Evolutionary conservation across 2,888 invertebrate genomes (phyloP).

Genomic region (Cephus sareptanus): DNA sequence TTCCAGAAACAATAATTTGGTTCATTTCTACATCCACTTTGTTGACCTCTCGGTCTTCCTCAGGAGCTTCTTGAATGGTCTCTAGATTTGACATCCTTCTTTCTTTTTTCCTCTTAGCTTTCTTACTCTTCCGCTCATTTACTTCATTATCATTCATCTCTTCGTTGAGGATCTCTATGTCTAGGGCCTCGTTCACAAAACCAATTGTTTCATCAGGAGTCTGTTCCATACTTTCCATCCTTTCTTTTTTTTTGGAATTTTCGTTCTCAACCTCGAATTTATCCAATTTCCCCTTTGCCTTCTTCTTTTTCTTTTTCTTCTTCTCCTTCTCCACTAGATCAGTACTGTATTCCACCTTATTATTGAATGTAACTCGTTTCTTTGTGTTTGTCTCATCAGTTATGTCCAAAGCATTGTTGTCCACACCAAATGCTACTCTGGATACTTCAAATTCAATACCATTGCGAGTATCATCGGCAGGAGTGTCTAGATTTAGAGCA

Average conservation of each 20-base stretch:
- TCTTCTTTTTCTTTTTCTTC: conserved; percentile 47
- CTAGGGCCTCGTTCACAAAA: conserved; percentile 52
- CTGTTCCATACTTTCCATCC: conserved; percentile 20
- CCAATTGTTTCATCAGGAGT: conserved; percentile 24
- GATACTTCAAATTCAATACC: conserved; percentile 49
- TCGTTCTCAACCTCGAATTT: conserved; percentile 57
- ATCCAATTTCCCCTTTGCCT: conserved; percentile 46
- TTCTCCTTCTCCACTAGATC: conserved; percentile 45
- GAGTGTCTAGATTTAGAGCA: conserved; percentile 34
- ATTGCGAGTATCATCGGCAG: conserved; percentile 27
- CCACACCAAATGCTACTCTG: conserved; percentile 46
- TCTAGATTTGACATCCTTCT: conserved; percentile 44
- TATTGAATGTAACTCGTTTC: conserved; percentile 59
- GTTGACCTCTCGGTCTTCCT: conserved; percentile 32
- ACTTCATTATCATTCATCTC: conserved; percentile 53
- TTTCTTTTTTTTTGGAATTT: conserved; percentile 39
- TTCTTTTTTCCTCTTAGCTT: conserved; percentile 40
- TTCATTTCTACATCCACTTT: neutral
- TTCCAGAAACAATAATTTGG: neutral
- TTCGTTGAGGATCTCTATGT: conserved; percentile 37
- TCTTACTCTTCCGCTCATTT: conserved; percentile 48
- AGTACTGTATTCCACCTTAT: conserved; percentile 54
- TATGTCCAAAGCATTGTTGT: conserved; percentile 56
- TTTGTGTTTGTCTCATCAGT: conserved; percentile 51
- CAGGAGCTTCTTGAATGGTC: conserved; percentile 53